phyloP scores from a whole-genome alignment of 2,113 vertebrate genomes.

The Mixornis gularis region DNA sequence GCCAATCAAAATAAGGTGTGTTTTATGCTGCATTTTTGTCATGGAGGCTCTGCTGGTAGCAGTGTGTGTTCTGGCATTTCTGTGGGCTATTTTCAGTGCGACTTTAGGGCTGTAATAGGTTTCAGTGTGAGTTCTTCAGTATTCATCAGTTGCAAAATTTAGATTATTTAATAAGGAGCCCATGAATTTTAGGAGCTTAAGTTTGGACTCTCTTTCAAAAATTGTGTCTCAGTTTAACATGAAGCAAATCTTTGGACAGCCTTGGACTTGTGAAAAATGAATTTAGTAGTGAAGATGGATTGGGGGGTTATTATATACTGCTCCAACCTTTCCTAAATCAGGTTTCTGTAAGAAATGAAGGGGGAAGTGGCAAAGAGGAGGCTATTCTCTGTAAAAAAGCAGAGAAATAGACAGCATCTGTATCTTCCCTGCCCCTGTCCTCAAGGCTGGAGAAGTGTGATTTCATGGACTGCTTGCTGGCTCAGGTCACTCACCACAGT shows the following conservation, averaged over 20 bases:
- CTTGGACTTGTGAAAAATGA: neutral
- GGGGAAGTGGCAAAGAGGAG: neutral
- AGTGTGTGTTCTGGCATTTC: neutral
- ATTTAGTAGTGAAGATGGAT: neutral
- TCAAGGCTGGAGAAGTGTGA: neutral
- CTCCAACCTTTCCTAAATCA: neutral
- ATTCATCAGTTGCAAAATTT: neutral
- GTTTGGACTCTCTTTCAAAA: neutral
- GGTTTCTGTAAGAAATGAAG: neutral
- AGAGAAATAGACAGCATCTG: too few relatives aligned
- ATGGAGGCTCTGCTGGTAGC: neutral
- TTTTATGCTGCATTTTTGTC: neutral
- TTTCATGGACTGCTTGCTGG: neutral
- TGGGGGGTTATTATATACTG: neutral
- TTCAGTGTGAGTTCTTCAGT: neutral
- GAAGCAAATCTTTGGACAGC: neutral
- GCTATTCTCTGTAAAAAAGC: neutral
- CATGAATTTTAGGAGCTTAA: neutral
- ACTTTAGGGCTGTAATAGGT: neutral
- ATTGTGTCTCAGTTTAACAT: neutral
- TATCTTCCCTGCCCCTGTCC: neutral
- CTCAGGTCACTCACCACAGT: neutral
- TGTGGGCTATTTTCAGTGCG: neutral
- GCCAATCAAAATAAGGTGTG: neutral
- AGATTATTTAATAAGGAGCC: neutral